These are phyloP conservation scores for Lasioglossum baleicum DNA, from an alignment of 1,140 invertebrate species.

Conservation along the genomic window DNA sequence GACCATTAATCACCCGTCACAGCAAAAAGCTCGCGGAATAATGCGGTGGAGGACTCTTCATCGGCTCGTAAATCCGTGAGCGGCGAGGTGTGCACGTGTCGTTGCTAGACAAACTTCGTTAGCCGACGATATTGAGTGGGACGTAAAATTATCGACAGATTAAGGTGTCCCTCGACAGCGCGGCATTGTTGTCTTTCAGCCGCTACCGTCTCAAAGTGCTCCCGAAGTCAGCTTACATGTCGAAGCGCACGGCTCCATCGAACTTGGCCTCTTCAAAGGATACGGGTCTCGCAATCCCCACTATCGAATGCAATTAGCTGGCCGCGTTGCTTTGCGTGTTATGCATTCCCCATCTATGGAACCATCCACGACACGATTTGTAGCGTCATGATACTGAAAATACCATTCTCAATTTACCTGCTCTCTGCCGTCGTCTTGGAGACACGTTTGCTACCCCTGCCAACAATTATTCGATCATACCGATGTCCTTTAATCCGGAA, in stretches of 20 bases:
- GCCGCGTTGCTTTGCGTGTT: neutral
- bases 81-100: conserved; percentile 8
- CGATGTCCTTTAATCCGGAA: too few relatives aligned
- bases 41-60: neutral
- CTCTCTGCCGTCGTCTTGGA: too few relatives aligned
- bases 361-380: too few relatives aligned
- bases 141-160: conserved; percentile 43
- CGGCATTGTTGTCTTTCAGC: conserved; percentile 26
- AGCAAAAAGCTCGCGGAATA: conserved; percentile 14
- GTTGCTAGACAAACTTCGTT: conserved; percentile 39
- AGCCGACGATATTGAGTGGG: conserved; percentile 15
- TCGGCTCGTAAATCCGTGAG: conserved; percentile 26
- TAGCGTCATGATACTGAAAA: too few relatives aligned
- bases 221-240: conserved; percentile 30
- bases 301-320: conserved; percentile 16
- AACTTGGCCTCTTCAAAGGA: conserved; percentile 1
- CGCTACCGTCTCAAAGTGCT: conserved; percentile 18
- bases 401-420: too few relatives aligned
- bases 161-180: conserved; percentile 20
- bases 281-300: neutral
- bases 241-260: conserved; percentile 5
- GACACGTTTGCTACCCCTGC: too few relatives aligned
- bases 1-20: conserved; percentile 43
- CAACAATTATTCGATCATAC: too few relatives aligned
- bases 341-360: neutral